Evolutionary conservation across 1,140 invertebrate genomes (phyloP).

Genomic region (Leucophenga varia): DNA sequence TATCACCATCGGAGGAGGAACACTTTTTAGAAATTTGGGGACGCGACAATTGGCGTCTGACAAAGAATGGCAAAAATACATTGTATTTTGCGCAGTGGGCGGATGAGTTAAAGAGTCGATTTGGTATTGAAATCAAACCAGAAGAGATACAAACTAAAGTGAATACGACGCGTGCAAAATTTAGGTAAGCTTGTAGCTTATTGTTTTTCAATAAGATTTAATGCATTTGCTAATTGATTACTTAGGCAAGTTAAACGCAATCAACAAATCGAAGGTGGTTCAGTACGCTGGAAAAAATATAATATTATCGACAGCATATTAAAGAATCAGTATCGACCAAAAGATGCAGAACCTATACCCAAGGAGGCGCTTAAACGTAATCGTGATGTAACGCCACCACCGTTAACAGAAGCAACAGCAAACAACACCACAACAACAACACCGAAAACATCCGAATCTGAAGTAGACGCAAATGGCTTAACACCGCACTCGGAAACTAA

Average conservation of each 20-base stretch:
- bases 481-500: too few relatives aligned
- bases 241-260: conserved; percentile 40
- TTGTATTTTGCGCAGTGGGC: conserved; percentile 46
- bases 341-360: conserved; percentile 44
- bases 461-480: too few relatives aligned
- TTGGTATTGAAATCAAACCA: conserved; percentile 40
- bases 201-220: neutral
- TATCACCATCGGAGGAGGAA: conserved; percentile 48
- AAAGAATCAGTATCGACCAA: conserved; percentile 45
- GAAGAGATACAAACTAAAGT: conserved; percentile 52
- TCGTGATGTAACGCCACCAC: conserved; percentile 38
- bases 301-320: conserved; percentile 43
- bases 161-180: conserved; percentile 49
- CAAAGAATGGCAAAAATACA: conserved; percentile 45
- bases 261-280: conserved; percentile 15
- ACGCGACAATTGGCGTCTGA: conserved; percentile 46
- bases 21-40: conserved; percentile 50
- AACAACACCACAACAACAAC: conserved; percentile 18
- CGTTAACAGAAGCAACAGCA: conserved; percentile 12
- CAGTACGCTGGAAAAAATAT: conserved; percentile 47
- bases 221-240: neutral
- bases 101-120: conserved; percentile 40
- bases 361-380: conserved; percentile 41
- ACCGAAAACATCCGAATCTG: conserved; percentile 20
- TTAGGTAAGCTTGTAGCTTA: conserved; percentile 25